These are phyloP conservation scores for Mus musculus DNA, from an alignment of 2,113 vertebrate species.

Conservation along the genomic window DNA sequence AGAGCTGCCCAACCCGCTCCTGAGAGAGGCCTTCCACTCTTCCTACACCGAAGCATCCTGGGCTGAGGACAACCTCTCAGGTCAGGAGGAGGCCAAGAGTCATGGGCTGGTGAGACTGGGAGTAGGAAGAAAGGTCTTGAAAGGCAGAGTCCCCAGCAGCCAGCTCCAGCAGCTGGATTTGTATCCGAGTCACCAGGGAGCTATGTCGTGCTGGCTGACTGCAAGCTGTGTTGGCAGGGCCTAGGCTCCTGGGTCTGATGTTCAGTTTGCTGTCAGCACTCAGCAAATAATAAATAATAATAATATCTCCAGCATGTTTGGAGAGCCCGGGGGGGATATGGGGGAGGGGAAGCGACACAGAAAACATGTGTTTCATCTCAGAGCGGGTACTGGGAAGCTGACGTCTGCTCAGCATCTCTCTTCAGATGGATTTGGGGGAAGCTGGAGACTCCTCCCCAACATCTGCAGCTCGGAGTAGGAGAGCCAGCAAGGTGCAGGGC, in stretches of 20 bases:
- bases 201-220: not conserved
- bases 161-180: not conserved
- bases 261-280: conserved; percentile 74
- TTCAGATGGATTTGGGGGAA: not conserved
- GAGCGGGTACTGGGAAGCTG: conserved; percentile 9
- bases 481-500: not conserved
- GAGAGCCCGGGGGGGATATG: not conserved
- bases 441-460: no score
- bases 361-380: conserved; percentile 75
- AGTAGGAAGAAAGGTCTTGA: not conserved
- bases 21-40: rapidly evolving
- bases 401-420: conserved; percentile 23
- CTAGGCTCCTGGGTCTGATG: conserved; percentile 56
- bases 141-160: not conserved
- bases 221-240: conserved; percentile 48
- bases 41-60: not conserved
- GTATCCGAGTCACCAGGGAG: not conserved
- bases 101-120: not conserved
- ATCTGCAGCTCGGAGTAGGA: not conserved
- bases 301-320: conserved; percentile 76
- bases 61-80: not conserved
- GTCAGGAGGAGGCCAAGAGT: not conserved
- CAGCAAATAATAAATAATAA: conserved; percentile 84
- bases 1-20: rapidly evolving
- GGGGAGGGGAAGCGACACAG: conserved; percentile 9